These are phyloP conservation scores for Dynastes grantii DNA, from an alignment of 2,888 invertebrate genomes.

Conservation along the genomic window DNA sequence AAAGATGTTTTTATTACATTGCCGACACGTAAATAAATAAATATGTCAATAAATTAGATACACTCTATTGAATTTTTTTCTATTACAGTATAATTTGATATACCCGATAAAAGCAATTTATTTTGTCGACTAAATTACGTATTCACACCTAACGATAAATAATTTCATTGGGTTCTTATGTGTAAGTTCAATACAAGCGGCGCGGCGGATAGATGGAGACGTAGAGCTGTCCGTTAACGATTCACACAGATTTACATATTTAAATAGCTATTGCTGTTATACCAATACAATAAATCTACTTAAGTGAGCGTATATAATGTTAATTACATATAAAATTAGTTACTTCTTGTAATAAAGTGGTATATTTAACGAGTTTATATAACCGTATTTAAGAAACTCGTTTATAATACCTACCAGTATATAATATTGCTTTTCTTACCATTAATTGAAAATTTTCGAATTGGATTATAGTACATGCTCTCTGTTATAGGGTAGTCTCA, in stretches of 20 bases:
- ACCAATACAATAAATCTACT: conserved; percentile 36
- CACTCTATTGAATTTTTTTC: conserved; percentile 28
- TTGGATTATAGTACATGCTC: too few species aligned
- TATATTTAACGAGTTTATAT: background rate
- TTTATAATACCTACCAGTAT: background rate
- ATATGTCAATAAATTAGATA: conserved; percentile 35
- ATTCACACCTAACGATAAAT: conserved; percentile 46
- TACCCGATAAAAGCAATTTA: conserved; percentile 40
- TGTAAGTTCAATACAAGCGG: background rate
- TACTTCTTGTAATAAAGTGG: conserved; percentile 14
- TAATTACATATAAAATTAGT: conserved; percentile 32
- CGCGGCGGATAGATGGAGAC: conserved; percentile 24
- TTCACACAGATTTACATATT: conserved; percentile 45
- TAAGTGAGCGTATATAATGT: conserved; percentile 45
- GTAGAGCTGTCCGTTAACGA: conserved; percentile 5
- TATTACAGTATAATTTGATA: conserved; percentile 34
- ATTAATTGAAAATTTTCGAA: too few species aligned
- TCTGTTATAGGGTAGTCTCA: too few species aligned
- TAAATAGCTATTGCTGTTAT: conserved; percentile 31
- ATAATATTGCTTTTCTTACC: too few species aligned
- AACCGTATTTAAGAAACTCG: background rate
- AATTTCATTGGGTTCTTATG: conserved; percentile 4
- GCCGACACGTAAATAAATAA: conserved; percentile 28
- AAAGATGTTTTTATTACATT: conserved; percentile 11
- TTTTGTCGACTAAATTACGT: conserved; percentile 35